Conservation (phyloP, 2,888 invertebrate genomes). For the Drosophila vallismaia region DNA sequence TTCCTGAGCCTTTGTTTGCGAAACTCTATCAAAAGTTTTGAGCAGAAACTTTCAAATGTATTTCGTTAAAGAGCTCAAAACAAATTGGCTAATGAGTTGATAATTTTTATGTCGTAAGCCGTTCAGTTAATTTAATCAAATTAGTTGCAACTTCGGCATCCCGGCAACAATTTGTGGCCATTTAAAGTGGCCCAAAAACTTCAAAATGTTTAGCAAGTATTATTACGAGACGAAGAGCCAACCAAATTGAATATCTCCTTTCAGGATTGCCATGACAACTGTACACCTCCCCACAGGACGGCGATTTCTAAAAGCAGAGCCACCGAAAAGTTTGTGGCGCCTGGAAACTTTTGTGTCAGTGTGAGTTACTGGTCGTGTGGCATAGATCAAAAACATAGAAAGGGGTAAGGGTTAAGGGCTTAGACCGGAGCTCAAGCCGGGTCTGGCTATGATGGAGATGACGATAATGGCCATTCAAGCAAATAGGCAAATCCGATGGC, state of each 20-base stretch:
- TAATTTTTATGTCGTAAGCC: slow-evolving; percentile 17
- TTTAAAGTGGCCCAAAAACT: slow-evolving; percentile 50
- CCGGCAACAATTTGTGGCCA: slow-evolving; percentile 55
- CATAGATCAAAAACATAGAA: slow-evolving; percentile 63
- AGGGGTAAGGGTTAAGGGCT: slow-evolving; percentile 42
- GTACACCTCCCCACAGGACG: not conserved
- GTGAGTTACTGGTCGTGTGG: slow-evolving; percentile 40
- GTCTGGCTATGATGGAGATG: slow-evolving; percentile 55
- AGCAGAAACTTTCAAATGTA: not conserved
- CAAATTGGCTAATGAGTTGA: slow-evolving; percentile 26
- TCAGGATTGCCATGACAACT: slow-evolving; percentile 59
- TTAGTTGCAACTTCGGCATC: slow-evolving; percentile 36
- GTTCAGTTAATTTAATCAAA: slow-evolving; percentile 42
- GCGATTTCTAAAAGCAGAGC: slow-evolving; percentile 5
- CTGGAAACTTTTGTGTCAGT: slow-evolving; percentile 46
- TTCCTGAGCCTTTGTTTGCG: not conserved
- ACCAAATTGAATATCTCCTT: slow-evolving; percentile 63
- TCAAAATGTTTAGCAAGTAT: slow-evolving; percentile 56
- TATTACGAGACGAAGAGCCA: slow-evolving; percentile 18
- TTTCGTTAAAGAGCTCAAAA: not conserved
- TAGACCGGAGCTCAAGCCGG: slow-evolving; percentile 24
- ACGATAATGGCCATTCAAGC: slow-evolving; percentile 73
- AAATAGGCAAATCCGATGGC: slow-evolving; percentile 64
- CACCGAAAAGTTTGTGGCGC: slow-evolving; percentile 54
- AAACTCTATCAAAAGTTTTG: not conserved